Percentiles rank a stretch among this genome's conserved stretches.
These are phyloP conservation scores for Endotricha flammealis DNA, from an alignment of 2,888 invertebrate species.

Conservation along the genomic window DNA sequence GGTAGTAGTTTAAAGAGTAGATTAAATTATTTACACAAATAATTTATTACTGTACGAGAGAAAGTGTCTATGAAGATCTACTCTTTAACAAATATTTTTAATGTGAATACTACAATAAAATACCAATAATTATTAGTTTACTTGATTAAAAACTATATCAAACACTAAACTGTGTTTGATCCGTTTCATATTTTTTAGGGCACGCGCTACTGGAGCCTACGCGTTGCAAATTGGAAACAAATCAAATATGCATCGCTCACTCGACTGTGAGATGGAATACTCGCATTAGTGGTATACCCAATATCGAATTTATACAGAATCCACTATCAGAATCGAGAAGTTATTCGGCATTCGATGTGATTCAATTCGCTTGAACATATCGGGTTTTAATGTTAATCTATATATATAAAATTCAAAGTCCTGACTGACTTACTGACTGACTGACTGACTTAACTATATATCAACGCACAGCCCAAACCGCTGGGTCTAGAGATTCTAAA, in stretches of 20 bases:
- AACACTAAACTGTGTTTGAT: constrained; percentile 33
- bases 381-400: too few species aligned
- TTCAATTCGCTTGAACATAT: not conserved
- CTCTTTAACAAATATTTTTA: not conserved
- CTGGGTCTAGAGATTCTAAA: too few species aligned
- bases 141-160: constrained; percentile 14
- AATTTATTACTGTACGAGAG: too few species aligned
- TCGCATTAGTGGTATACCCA: constrained; percentile 55
- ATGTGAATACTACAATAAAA: not conserved
- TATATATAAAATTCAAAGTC: too few species aligned
- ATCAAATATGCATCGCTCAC: constrained; percentile 72
- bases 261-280: constrained; percentile 69
- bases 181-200: constrained; percentile 47
- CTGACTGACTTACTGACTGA: too few species aligned
- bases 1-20: too few species aligned
- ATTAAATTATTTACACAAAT: too few species aligned
- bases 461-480: too few species aligned
- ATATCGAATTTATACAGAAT: constrained; percentile 47
- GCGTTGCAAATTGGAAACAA: constrained; percentile 68
- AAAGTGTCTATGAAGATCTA: too few species aligned
- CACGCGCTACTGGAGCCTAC: constrained; percentile 36
- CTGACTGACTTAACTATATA: too few species aligned
- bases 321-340: constrained; percentile 40
- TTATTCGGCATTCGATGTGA: constrained; percentile 22
- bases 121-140: too few species aligned